Conservation (phyloP, 2,888 invertebrate species). For the Nipponacmea schrenckii region DNA sequence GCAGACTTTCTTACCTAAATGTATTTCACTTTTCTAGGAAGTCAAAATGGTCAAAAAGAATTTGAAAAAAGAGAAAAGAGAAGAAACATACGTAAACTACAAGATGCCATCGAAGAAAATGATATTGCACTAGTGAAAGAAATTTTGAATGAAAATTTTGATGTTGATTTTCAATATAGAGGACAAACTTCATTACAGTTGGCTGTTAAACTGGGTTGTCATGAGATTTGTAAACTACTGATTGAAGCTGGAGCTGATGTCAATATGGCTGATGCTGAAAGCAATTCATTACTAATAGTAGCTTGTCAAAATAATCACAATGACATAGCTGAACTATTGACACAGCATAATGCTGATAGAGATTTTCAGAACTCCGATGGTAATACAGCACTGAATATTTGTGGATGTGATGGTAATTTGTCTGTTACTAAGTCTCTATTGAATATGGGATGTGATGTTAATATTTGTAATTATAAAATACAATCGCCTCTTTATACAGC, state of each 20-base stretch:
- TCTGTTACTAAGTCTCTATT: slow-evolving; percentile 48
- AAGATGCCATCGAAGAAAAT: slow-evolving; percentile 53
- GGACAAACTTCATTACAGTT: slow-evolving; percentile 60
- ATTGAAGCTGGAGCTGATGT: slow-evolving; percentile 59
- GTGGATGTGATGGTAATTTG: slow-evolving; percentile 48
- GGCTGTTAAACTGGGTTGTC: slow-evolving; percentile 53
- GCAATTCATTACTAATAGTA: slow-evolving; percentile 58
- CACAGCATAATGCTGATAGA: slow-evolving; percentile 52
- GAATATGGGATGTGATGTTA: slow-evolving; percentile 37
- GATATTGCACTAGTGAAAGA: slow-evolving; percentile 44
- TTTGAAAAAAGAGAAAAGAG: slow-evolving; percentile 59
- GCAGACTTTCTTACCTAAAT: no score
- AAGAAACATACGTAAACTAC: slow-evolving; percentile 54
- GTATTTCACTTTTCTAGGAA: no score
- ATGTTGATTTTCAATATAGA: slow-evolving; percentile 63
- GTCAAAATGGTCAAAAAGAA: slow-evolving; percentile 25
- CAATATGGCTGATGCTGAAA: slow-evolving; percentile 56
- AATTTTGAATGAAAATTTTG: slow-evolving; percentile 51
- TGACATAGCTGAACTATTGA: slow-evolving; percentile 50
- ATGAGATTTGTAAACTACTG: slow-evolving; percentile 54
- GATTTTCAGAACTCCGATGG: slow-evolving; percentile 57
- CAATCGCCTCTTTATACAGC: slow-evolving; percentile 35
- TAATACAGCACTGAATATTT: slow-evolving; percentile 55
- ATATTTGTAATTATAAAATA: slow-evolving; percentile 29
- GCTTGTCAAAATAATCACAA: slow-evolving; percentile 53